Conservation (phyloP, 2,113 vertebrate species). For the Megaptera novaeangliae region DNA sequence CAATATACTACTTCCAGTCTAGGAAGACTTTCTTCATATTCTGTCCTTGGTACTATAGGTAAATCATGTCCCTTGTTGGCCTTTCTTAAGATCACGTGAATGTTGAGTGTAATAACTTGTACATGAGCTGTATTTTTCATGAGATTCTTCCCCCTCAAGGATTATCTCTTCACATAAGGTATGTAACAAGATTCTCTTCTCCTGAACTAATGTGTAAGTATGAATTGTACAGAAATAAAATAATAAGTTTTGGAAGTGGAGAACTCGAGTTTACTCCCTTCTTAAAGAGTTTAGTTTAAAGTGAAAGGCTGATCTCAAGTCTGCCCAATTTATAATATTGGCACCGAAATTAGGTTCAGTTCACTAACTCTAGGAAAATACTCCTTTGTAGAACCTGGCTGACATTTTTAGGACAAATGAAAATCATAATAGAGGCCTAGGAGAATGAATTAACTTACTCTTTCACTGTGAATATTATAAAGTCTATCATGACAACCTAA, state of each 20-base stretch:
- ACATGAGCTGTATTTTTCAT: neutral
- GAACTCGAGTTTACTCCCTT: neutral
- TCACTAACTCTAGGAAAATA: neutral
- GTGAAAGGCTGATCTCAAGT: neutral
- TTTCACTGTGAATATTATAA: neutral
- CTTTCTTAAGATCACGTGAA: neutral
- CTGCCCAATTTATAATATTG: neutral
- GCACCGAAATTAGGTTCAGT: neutral
- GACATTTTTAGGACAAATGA: neutral
- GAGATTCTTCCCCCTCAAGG: neutral
- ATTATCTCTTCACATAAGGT: neutral
- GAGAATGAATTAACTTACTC: neutral
- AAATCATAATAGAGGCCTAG: neutral
- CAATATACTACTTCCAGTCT: neutral
- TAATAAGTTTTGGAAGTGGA: neutral
- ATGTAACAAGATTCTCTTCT: neutral
- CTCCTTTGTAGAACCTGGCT: neutral
- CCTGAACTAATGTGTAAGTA: neutral
- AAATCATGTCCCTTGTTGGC: neutral
- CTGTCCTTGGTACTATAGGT: neutral
- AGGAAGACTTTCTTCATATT: neutral
- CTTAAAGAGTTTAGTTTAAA: neutral
- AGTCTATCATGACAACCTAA: neutral
- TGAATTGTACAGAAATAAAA: neutral
- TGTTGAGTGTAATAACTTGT: neutral